Conservation (phyloP, 2,888 invertebrate genomes). For the Gibbula magus region DNA sequence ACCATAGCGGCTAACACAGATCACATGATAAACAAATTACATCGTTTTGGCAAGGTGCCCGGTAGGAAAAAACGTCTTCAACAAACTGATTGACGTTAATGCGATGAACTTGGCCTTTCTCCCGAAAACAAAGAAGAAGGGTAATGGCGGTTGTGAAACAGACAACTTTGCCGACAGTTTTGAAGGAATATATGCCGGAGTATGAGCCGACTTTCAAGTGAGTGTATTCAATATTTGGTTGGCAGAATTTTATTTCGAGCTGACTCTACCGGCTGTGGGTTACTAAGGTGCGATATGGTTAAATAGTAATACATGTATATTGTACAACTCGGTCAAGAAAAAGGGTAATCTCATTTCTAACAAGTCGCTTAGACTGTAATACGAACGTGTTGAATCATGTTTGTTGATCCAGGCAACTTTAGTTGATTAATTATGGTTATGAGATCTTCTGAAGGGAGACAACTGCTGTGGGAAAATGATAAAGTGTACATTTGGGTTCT, state of each 20-base stretch:
- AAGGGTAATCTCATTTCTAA: too few relatives aligned
- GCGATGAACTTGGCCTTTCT: neutral
- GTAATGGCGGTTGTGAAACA: constrained; percentile 4
- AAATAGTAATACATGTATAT: too few relatives aligned
- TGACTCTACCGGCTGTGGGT: neutral
- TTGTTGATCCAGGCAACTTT: too few relatives aligned
- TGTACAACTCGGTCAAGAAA: too few relatives aligned
- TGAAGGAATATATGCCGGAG: constrained; percentile 38
- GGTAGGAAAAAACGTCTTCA: neutral
- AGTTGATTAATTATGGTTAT: too few relatives aligned
- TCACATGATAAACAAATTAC: constrained; percentile 19
- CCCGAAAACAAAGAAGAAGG: constrained; percentile 2
- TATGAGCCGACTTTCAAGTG: constrained; percentile 29
- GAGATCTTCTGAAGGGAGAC: too few relatives aligned
- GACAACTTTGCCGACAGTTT: constrained; percentile 31
- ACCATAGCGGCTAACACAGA: constrained; percentile 13
- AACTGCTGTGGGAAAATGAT: too few relatives aligned
- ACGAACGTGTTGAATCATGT: too few relatives aligned
- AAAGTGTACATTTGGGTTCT: too few relatives aligned
- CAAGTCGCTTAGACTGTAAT: too few relatives aligned
- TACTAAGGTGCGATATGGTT: too few relatives aligned
- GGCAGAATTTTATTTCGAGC: neutral
- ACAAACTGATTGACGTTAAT: neutral
- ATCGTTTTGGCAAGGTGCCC: constrained; percentile 6
- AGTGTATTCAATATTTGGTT: neutral